Conservation (phyloP, 2,888 invertebrate species). For the Eupithecia subfuscata region DNA sequence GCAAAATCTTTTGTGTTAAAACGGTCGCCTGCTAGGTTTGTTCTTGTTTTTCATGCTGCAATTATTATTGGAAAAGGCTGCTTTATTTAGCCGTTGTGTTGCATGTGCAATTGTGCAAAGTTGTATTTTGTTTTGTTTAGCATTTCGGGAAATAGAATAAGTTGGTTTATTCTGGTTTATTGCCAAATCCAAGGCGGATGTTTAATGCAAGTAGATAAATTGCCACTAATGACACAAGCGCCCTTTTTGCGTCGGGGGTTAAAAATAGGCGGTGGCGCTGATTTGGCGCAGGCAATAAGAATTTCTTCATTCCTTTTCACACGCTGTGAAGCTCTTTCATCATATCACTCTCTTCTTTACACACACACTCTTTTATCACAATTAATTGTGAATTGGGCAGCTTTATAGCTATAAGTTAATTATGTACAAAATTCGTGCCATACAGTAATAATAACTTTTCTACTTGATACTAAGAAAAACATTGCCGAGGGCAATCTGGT, state of each 20-base stretch:
- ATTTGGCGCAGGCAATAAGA: no score
- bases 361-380: no score
- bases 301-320: no score
- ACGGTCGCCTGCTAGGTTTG: slow-evolving; percentile 35
- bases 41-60: slow-evolving; percentile 45
- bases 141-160: not conserved
- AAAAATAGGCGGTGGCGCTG: no score
- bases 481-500: not conserved
- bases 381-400: not conserved
- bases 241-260: no score
- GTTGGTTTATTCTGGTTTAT: not conserved
- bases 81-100: slow-evolving; percentile 45
- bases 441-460: not conserved
- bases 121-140: not conserved
- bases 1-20: slow-evolving; percentile 53
- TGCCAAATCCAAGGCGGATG: not conserved
- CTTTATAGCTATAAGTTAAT: no score
- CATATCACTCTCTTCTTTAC: no score
- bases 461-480: not conserved
- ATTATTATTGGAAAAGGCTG: slow-evolving; percentile 53
- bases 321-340: no score
- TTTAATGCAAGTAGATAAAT: not conserved
- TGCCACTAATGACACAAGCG: not conserved
- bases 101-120: not conserved
- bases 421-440: not conserved